Conservation (phyloP, 2,888 invertebrate species). For the Caenorhabditis becei region DNA sequence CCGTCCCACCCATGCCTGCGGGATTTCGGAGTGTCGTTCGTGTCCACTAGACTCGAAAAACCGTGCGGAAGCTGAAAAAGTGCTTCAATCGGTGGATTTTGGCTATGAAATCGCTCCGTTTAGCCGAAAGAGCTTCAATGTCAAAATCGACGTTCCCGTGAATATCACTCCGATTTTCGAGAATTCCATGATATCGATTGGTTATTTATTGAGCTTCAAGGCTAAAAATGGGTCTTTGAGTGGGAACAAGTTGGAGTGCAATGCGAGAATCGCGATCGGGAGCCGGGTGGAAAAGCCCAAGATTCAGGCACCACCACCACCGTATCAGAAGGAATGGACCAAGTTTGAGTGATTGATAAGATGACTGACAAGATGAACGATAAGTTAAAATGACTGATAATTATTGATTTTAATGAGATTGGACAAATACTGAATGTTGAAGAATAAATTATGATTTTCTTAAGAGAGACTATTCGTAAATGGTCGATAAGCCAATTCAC, state of each 20-base stretch:
- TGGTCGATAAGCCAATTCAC: too few relatives aligned
- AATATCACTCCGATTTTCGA: slow-evolving; percentile 16
- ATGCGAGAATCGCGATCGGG: slow-evolving; percentile 22
- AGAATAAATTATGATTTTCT: too few relatives aligned
- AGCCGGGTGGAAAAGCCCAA: slow-evolving; percentile 6
- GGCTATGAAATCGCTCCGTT: neutral
- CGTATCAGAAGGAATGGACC: slow-evolving; percentile 9
- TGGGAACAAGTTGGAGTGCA: slow-evolving; percentile 16
- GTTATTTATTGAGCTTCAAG: slow-evolving; percentile 21
- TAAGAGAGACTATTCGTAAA: too few relatives aligned
- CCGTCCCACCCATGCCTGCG: slow-evolving; percentile 1
- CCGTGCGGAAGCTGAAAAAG: too few relatives aligned
- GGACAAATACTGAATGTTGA: too few relatives aligned
- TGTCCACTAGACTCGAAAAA: slow-evolving; percentile 10
- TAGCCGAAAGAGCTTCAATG: neutral
- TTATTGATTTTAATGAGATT: too few relatives aligned
- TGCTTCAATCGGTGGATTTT: too few relatives aligned
- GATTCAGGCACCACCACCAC: slow-evolving; percentile 27
- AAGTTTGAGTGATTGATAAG: too few relatives aligned
- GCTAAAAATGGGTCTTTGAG: slow-evolving; percentile 15
- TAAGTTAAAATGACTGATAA: too few relatives aligned
- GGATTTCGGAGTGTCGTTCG: neutral
- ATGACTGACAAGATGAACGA: too few relatives aligned
- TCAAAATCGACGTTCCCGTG: slow-evolving; percentile 2
- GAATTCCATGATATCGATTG: slow-evolving; percentile 27